Evolutionary conservation across 2,113 vertebrate genomes (phyloP).

Genomic region (Entelurus aequoreus): DNA sequence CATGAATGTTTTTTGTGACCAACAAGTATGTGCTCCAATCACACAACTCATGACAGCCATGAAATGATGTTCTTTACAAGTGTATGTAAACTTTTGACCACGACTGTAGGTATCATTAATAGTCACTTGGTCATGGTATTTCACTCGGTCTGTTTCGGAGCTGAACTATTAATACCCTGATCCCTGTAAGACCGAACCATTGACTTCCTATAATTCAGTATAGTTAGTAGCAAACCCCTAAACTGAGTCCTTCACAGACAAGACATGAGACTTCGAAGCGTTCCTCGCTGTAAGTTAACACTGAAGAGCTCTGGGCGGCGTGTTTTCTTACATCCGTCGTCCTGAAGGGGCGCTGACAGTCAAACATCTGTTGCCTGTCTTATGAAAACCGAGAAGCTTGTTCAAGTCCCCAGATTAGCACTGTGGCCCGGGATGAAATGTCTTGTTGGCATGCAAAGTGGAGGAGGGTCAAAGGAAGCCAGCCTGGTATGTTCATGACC

Average conservation of each 20-base stretch:
- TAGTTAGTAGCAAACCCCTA: neutral
- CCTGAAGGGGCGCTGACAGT: constrained; percentile 62
- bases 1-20: too few species aligned
- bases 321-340: constrained; percentile 51
- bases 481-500: too few species aligned
- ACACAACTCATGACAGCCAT: too few species aligned
- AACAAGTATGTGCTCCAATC: too few species aligned
- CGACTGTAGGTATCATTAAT: too few species aligned
- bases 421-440: constrained; percentile 23
- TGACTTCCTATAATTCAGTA: neutral
- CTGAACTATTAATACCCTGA: too few species aligned
- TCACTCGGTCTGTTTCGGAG: too few species aligned
- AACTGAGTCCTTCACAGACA: constrained; percentile 28
- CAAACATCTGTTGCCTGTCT: constrained; percentile 53
- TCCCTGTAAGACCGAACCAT: too few species aligned
- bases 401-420: constrained; percentile 50
- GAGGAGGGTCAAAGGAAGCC: too few species aligned
- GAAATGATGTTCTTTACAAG: too few species aligned
- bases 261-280: constrained; percentile 25
- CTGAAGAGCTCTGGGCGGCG: constrained; percentile 8
- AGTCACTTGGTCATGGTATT: too few species aligned
- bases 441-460: constrained; percentile 10
- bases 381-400: constrained; percentile 52
- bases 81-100: too few species aligned
- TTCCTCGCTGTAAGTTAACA: constrained; percentile 52